Evolutionary conservation across 2,888 invertebrate genomes (phyloP).

Genomic region (Himalopsyche anomala): DNA sequence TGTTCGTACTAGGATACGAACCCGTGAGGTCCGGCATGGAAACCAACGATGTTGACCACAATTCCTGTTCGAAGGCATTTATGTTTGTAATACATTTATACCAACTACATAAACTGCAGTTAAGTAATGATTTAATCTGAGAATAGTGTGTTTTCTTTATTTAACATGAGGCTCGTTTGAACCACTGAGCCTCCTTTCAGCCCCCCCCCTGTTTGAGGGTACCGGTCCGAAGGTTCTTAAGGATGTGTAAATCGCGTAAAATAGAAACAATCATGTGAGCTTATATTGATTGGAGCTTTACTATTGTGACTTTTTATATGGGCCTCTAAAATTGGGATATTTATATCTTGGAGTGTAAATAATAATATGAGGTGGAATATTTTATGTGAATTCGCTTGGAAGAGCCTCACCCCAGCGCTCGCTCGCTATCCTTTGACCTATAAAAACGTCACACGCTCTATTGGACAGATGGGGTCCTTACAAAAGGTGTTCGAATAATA

Average conservation of each 20-base stretch:
- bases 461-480: neutral
- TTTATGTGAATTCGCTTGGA: conserved; percentile 24
- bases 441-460: conserved; percentile 27
- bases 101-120: no score
- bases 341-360: conserved; percentile 8
- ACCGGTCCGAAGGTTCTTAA: no score
- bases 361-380: conserved; percentile 13
- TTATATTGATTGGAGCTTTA: neutral
- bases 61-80: no score
- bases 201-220: no score
- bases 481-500: conserved; percentile 7
- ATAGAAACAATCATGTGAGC: neutral
- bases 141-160: no score
- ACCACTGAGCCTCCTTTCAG: no score
- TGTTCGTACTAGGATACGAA: no score
- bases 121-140: no score
- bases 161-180: no score
- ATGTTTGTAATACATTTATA: no score
- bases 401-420: neutral
- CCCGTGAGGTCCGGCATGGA: no score
- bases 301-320: neutral
- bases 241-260: neutral
- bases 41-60: no score
- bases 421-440: conserved; percentile 9
- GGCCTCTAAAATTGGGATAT: neutral